Conservation (phyloP, 2,113 vertebrate species). For the Coryphaenoides rupestris region DNA sequence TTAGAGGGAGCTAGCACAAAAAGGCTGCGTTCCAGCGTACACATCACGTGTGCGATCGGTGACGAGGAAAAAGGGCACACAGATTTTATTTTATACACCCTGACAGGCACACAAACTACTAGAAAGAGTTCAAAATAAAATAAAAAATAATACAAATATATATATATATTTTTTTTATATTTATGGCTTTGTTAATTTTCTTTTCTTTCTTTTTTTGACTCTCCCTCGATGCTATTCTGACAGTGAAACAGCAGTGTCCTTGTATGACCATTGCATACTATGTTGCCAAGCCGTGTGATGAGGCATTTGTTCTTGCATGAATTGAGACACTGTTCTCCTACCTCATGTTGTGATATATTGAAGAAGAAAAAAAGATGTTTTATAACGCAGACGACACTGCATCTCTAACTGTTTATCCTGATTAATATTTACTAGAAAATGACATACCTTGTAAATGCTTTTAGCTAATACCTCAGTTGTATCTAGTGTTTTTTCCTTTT, state of each 20-base stretch:
- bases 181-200: conserved; percentile 47
- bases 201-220: conserved; percentile 15
- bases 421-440: conserved; percentile 72
- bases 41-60: conserved; percentile 3
- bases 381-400: conserved; percentile 74
- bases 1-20: conserved; percentile 10
- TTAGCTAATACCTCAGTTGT: conserved; percentile 77
- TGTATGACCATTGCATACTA: conserved; percentile 68
- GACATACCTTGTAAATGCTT: conserved; percentile 75
- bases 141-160: conserved; percentile 9
- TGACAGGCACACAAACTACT: conserved; percentile 26
- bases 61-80: conserved; percentile 25
- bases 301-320: conserved; percentile 78
- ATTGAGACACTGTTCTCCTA: conserved; percentile 78
- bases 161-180: conserved; percentile 7
- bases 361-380: conserved; percentile 67
- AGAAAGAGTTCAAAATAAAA: conserved; percentile 21
- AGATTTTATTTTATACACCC: conserved; percentile 34
- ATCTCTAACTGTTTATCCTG: conserved; percentile 72
- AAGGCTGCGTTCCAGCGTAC: conserved; percentile 25
- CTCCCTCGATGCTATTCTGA: conserved; percentile 57
- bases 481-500: conserved; percentile 64
- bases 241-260: conserved; percentile 64
- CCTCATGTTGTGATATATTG: conserved; percentile 80
- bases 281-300: conserved; percentile 77